Evolutionary conservation across 2,888 invertebrate species (phyloP), one percentile per base, ranked within the genome.

Genomic region (Dyspetes luteomarginatus): DNA sequence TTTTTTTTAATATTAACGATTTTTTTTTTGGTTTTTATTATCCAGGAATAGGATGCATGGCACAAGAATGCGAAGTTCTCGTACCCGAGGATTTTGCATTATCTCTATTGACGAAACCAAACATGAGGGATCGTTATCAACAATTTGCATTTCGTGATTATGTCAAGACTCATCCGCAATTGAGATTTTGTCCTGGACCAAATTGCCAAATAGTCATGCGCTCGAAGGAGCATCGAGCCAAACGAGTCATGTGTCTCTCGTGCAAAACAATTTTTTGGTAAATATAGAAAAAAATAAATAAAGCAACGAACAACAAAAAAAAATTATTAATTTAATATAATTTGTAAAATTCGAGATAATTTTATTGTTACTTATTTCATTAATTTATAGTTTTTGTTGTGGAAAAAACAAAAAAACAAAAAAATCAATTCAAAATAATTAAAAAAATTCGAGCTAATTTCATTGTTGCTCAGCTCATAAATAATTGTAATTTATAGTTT

Each of bases 21-120:
- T 22, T 41, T 58, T 22, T 41, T 58, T 0, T 36, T 19, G 7
- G 19, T 30, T 45, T 41, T 56, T 41, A 36, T 36, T 15, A 73
- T 81, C 94, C 95, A 93, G 97, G 96, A 86, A 98, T 99, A 88
- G 97, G 98, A 90, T 99, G 99, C 93, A 99, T 99, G 99, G 98
- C 97, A 58, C 96, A 96, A 89, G 96, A 97, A 83, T 99, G 99
- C 93, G 96, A 96, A 91, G 96, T 99, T 48, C 94, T 98, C 85
- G 98, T 97, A n/a, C 98, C 98, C 4, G 99, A 99, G 93, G 98
- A 98, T 92, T 97, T 99, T 94, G 98, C 98, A 17, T 93, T 98
- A 78, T 96, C 96, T 76, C 94, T 98, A 89, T 94, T 99, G 76
- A 95, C 95, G 71, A 96, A 97, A 88, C 96, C 97, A 48, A 94